These are phyloP conservation scores for Sceloporus tristichus DNA, from an alignment of 2,113 vertebrate species.

Conservation along the genomic window DNA sequence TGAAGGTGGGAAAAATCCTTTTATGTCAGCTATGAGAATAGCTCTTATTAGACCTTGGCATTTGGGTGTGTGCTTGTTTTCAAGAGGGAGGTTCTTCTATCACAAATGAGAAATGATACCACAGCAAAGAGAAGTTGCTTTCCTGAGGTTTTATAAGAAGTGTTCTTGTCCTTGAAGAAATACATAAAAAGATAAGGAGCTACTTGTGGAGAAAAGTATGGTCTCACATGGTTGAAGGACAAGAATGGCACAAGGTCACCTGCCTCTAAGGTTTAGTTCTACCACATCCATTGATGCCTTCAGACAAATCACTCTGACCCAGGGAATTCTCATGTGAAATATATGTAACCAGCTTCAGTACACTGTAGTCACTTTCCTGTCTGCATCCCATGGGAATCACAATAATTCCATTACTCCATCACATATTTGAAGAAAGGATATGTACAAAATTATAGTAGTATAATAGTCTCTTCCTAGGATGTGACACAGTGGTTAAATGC, in stretches of 20 bases:
- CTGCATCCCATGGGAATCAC: slow-evolving; percentile 26
- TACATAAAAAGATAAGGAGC: slow-evolving; percentile 9
- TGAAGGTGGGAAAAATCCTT: neutral
- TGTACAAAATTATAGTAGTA: too few relatives aligned
- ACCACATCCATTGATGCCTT: slow-evolving; percentile 1
- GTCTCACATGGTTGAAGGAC: slow-evolving; percentile 22
- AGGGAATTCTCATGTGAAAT: neutral
- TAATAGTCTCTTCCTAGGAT: neutral
- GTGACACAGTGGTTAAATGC: neutral
- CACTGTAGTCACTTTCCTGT: neutral
- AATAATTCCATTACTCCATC: neutral
- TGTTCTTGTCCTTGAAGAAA: slow-evolving; percentile 48
- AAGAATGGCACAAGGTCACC: neutral
- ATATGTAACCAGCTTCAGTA: neutral
- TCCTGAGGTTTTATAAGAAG: slow-evolving; percentile 26
- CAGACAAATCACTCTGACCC: slow-evolving; percentile 26
- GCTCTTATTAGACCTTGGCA: neutral
- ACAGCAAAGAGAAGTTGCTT: slow-evolving; percentile 9
- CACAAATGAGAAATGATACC: slow-evolving; percentile 34
- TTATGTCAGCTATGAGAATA: slow-evolving; percentile 12
- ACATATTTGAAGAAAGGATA: neutral
- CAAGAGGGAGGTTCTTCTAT: neutral
- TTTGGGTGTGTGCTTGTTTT: neutral
- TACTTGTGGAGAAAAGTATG: neutral
- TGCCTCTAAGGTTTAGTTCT: slow-evolving; percentile 15